Conservation (phyloP, 1,140 invertebrate genomes). For the Drosophila seguyi region DNA sequence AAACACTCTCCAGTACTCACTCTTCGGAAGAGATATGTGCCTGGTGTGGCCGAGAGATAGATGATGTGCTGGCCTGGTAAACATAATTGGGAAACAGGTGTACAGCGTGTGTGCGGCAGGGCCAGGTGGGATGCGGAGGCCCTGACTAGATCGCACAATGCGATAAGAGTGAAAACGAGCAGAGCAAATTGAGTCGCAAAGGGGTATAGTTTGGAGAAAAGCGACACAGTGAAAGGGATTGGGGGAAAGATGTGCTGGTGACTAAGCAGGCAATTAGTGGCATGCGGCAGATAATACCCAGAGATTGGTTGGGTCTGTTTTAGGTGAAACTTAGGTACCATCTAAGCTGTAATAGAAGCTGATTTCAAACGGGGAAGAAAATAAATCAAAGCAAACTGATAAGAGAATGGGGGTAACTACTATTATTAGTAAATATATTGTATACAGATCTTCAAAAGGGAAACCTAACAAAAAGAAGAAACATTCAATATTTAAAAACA, state of each 20-base stretch:
- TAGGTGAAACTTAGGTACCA: not conserved
- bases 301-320: conserved; percentile 2
- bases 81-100: conserved; percentile 74
- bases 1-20: conserved; percentile 11
- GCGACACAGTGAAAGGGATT: not conserved
- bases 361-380: not conserved
- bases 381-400: not conserved
- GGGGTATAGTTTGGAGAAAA: not conserved
- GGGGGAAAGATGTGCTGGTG: conserved; percentile 3
- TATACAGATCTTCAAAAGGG: not conserved
- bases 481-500: no score
- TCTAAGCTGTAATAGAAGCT: not conserved
- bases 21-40: conserved; percentile 12
- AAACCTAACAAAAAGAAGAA: no score
- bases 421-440: no score
- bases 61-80: conserved; percentile 53
- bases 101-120: conserved; percentile 51
- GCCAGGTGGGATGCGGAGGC: conserved; percentile 3
- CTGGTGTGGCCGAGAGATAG: conserved; percentile 16
- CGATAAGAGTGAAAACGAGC: conserved; percentile 50
- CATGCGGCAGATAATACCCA: conserved; percentile 4
- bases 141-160: conserved; percentile 34
- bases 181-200: conserved; percentile 35
- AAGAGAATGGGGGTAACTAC: no score
- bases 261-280: conserved; percentile 29